phyloP scores from a whole-genome alignment of 1,140 invertebrate genomes.

The Ostrea denselamellosa region DNA sequence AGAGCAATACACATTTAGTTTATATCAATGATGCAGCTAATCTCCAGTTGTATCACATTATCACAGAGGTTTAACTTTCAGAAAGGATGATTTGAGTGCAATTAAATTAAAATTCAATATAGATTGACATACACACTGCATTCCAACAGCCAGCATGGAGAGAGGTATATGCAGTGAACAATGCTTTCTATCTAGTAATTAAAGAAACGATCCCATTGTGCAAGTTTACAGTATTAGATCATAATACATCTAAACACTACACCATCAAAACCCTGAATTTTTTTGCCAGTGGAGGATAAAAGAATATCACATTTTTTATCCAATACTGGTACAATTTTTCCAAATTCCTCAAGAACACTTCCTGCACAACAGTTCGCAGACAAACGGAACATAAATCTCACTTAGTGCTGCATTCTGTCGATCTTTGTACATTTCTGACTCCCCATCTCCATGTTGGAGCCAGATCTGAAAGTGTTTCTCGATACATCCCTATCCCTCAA shows the following conservation, averaged over 20 bases:
- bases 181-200: no score
- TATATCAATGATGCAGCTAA: no score
- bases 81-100: no score
- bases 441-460: not conserved
- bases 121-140: no score
- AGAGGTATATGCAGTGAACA: no score
- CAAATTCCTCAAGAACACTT: not conserved
- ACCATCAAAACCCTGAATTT: not conserved
- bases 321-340: not conserved
- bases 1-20: no score
- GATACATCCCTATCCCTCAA: not conserved
- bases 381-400: not conserved
- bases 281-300: not conserved
- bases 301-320: not conserved
- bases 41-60: no score
- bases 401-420: not conserved
- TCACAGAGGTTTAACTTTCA: no score
- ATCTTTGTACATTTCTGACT: not conserved
- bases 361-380: not conserved
- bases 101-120: no score
- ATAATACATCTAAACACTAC: not conserved
- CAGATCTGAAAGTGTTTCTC: not conserved
- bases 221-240: no score
- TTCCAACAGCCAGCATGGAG: no score
- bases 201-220: no score